phyloP scores from a whole-genome alignment of 2,888 invertebrate species.

The Nephrotoma flavescens region DNA sequence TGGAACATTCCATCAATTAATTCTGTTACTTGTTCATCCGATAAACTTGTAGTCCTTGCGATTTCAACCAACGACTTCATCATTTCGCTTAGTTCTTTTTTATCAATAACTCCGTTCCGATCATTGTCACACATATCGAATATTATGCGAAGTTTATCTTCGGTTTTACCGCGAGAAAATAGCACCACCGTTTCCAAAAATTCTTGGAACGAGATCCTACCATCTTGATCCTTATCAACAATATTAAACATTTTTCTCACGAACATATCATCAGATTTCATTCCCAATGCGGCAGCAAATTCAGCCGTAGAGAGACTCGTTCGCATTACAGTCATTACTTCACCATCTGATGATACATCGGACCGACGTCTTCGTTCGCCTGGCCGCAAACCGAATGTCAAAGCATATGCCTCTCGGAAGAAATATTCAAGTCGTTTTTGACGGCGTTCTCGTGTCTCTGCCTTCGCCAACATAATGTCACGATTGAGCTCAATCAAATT shows the following conservation, averaged over 20 bases:
- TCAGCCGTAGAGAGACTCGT: conserved; percentile 83
- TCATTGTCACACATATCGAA: conserved; percentile 98
- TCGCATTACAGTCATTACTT: conserved; percentile 84
- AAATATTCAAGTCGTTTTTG: conserved; percentile 88
- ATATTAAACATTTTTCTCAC: conserved; percentile 96
- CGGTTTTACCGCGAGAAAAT: conserved; percentile 83
- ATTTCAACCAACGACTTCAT: conserved; percentile 84
- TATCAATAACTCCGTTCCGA: conserved; percentile 85
- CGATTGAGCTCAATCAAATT: conserved; percentile 54
- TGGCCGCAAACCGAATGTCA: conserved; percentile 79
- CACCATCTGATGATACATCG: conserved; percentile 58
- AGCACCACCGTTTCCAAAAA: conserved; percentile 87
- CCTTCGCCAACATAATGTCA: conserved; percentile 77
- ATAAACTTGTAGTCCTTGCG: conserved; percentile 77
- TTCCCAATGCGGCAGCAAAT: conserved; percentile 88
- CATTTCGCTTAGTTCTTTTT: conserved; percentile 86
- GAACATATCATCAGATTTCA: conserved; percentile 89
- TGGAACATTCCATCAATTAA: conserved; percentile 89
- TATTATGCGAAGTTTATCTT: conserved; percentile 84
- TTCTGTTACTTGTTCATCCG: conserved; percentile 82
- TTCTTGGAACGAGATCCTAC: conserved; percentile 88
- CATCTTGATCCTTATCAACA: conserved; percentile 87
- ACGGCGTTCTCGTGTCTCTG: conserved; percentile 86
- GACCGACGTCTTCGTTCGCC: conserved; percentile 66
- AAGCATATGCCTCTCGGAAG: conserved; percentile 88